These are phyloP conservation scores for Fragum whitleyi DNA, from an alignment of 2,888 invertebrate species.

Conservation along the genomic window DNA sequence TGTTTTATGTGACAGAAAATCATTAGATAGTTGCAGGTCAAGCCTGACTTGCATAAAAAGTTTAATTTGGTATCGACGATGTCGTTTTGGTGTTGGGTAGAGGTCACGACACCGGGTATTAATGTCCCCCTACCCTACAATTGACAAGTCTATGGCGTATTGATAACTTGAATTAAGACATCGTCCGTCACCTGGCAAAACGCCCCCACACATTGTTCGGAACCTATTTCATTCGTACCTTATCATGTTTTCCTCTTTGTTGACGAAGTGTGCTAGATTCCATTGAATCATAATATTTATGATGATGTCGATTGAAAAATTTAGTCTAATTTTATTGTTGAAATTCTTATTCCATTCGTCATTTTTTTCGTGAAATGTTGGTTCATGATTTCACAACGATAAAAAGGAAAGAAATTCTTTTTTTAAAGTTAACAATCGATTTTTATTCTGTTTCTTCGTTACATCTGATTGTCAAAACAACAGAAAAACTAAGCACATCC, in stretches of 20 bases:
- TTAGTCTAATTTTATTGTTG: too few relatives aligned
- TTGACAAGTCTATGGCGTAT: constrained; percentile 1
- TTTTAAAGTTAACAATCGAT: too few relatives aligned
- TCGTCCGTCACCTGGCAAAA: constrained; percentile 18
- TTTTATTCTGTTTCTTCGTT: too few relatives aligned
- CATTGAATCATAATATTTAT: not conserved
- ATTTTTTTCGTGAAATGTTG: too few relatives aligned
- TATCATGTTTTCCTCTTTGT: not conserved
- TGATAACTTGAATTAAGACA: constrained; percentile 17
- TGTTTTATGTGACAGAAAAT: too few relatives aligned
- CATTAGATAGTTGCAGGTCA: too few relatives aligned
- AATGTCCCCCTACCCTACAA: constrained; percentile 10
- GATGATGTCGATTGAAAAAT: too few relatives aligned
- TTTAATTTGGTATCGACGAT: not conserved
- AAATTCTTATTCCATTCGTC: too few relatives aligned
- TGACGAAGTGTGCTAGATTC: not conserved
- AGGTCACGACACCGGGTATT: constrained; percentile 23
- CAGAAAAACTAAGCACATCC: too few relatives aligned
- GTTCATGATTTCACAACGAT: too few relatives aligned
- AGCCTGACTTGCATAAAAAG: not conserved
- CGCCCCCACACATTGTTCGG: constrained; percentile 26
- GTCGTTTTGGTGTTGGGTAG: not conserved
- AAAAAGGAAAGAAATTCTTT: too few relatives aligned
- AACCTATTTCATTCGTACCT: not conserved
- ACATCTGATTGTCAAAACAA: too few relatives aligned